Evolutionary conservation across 1,140 invertebrate species (phyloP).

Genomic region (Liolophura sinensis): DNA sequence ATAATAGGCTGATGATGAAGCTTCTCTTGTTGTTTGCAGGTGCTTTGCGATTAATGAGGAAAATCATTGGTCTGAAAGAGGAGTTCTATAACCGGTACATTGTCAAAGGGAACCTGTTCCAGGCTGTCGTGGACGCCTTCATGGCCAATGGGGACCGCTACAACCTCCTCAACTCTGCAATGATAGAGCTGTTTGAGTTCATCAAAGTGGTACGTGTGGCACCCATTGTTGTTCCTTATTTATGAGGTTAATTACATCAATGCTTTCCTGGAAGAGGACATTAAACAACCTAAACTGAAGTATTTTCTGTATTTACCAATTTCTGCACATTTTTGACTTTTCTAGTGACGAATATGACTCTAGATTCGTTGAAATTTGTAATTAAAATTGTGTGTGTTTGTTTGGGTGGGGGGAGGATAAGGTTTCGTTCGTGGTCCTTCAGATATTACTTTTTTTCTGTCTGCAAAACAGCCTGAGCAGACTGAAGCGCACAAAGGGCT

Average conservation of each 20-base stretch:
- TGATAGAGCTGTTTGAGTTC: constrained; percentile 99
- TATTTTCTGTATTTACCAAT: too few relatives aligned
- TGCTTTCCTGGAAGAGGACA: too few relatives aligned
- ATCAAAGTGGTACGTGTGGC: constrained; percentile 67
- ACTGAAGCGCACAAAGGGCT: too few relatives aligned
- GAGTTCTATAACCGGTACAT: constrained; percentile 98
- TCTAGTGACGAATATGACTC: too few relatives aligned
- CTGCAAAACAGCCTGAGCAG: too few relatives aligned
- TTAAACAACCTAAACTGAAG: too few relatives aligned
- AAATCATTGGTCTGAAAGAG: constrained; percentile 96
- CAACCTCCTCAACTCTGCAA: constrained; percentile 97
- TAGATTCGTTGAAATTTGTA: too few relatives aligned
- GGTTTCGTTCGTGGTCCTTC: too few relatives aligned
- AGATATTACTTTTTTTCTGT: too few relatives aligned
- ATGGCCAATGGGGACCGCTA: constrained; percentile 95
- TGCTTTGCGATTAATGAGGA: constrained; percentile 94
- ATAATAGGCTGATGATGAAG: too few relatives aligned
- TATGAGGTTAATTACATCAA: not conserved
- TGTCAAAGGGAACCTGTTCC: constrained; percentile 92
- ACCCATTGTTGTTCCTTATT: constrained; percentile 1
- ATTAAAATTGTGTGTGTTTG: too few relatives aligned
- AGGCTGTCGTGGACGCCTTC: constrained; percentile 95
- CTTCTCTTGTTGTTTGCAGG: constrained; percentile 58
- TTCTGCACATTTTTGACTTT: not conserved
- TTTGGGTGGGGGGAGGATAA: too few relatives aligned